Conservation (phyloP, 1,140 invertebrate species). For the Apis florea region DNA sequence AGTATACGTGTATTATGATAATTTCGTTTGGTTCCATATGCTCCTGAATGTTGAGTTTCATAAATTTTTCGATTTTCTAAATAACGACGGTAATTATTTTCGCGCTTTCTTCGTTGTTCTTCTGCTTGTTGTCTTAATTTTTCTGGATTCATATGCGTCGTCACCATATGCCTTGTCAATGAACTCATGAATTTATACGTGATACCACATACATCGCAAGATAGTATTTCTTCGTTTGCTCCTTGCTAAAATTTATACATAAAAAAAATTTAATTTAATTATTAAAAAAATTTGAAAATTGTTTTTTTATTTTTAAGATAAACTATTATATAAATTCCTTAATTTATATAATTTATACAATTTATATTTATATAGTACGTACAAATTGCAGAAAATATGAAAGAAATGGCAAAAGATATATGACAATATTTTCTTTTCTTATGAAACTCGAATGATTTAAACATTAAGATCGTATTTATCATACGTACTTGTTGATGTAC, state of each 20-base stretch:
- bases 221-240: constrained; percentile 75
- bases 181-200: constrained; percentile 80
- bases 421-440: constrained; percentile 10
- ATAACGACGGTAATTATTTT: constrained; percentile 78
- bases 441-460: constrained; percentile 31
- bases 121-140: constrained; percentile 78
- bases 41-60: constrained; percentile 71
- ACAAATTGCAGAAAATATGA: constrained; percentile 53
- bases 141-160: constrained; percentile 79
- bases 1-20: constrained; percentile 55
- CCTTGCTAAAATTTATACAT: constrained; percentile 70
- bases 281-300: background rate
- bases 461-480: constrained; percentile 55
- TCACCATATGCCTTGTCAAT: constrained; percentile 79
- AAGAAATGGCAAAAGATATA: constrained; percentile 28
- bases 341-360: no score
- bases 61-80: constrained; percentile 78
- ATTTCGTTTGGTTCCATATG: constrained; percentile 64
- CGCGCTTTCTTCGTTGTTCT: constrained; percentile 78
- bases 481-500: constrained; percentile 79
- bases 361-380: constrained; percentile 20
- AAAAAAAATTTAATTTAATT: constrained; percentile 6
- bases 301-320: background rate
- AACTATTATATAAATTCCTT: background rate
- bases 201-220: constrained; percentile 79